Conservation (phyloP, 2,113 vertebrate genomes). For the Toxotes chatareus region DNA sequence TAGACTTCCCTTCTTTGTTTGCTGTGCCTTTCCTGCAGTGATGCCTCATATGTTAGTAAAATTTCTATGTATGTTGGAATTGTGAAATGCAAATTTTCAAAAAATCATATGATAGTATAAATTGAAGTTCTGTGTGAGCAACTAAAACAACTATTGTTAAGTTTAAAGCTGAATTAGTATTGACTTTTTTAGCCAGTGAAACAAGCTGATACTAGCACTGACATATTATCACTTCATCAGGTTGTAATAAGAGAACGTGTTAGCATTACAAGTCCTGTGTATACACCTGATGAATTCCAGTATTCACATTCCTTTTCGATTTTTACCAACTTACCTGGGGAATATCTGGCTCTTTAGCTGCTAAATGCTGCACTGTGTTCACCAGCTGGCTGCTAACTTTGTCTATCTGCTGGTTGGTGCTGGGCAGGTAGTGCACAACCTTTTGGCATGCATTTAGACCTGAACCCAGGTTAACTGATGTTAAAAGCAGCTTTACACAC, state of each 20-base stretch:
- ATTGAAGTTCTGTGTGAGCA: not conserved
- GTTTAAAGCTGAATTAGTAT: not conserved
- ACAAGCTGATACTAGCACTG: not conserved
- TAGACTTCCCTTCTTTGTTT: not conserved
- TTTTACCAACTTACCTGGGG: too few relatives aligned
- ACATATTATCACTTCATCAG: not conserved
- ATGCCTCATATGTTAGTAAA: not conserved
- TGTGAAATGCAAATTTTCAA: not conserved
- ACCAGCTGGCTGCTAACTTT: too few relatives aligned
- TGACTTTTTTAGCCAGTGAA: not conserved
- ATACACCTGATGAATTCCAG: too few relatives aligned
- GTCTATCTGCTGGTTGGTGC: too few relatives aligned
- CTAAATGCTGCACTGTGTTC: too few relatives aligned
- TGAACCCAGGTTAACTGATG: constrained; percentile 1
- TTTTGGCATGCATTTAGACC: not conserved
- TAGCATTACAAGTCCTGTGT: too few relatives aligned
- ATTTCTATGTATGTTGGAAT: not conserved
- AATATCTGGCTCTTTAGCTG: too few relatives aligned
- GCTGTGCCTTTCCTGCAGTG: not conserved
- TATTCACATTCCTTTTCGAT: too few relatives aligned
- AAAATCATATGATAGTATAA: too few relatives aligned
- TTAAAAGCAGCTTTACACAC: not conserved
- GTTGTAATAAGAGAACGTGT: not conserved
- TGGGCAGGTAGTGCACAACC: too few relatives aligned
- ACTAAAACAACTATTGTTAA: not conserved